Conservation (phyloP, 2,113 vertebrate genomes). For the Coryphaenoides rupestris region DNA sequence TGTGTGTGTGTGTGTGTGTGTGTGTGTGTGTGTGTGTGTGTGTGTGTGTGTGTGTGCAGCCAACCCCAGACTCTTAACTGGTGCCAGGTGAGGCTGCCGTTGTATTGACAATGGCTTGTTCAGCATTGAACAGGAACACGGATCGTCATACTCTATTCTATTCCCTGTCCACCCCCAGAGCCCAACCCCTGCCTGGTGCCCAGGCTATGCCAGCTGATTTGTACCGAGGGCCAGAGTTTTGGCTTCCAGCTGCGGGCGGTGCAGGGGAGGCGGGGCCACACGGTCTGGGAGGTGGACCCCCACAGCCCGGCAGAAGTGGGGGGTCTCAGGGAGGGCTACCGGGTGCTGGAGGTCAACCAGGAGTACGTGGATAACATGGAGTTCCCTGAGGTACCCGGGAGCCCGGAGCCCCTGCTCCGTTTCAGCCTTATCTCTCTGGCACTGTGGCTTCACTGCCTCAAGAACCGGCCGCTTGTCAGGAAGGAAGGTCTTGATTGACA, state of each 20-base stretch:
- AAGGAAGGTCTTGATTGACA: too few species aligned
- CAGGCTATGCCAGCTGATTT: slow-evolving; percentile 79
- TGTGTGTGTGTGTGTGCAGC: too few species aligned
- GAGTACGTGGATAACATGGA: slow-evolving; percentile 72
- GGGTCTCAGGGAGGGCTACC: slow-evolving; percentile 79
- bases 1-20: too few species aligned
- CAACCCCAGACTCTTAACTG: too few species aligned
- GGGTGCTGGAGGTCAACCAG: slow-evolving; percentile 83
- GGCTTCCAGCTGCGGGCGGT: slow-evolving; percentile 79
- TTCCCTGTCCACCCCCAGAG: slow-evolving; percentile 19
- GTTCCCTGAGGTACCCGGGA: slow-evolving; percentile 68
- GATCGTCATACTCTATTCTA: background rate
- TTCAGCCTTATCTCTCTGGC: too few species aligned
- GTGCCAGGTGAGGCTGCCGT: too few species aligned
- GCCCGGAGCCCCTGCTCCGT: background rate
- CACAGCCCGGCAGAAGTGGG: slow-evolving; percentile 79
- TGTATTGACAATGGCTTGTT: too few species aligned
- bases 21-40: too few species aligned
- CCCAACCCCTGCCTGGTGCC: slow-evolving; percentile 43
- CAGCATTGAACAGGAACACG: background rate
- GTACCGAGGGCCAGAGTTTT: slow-evolving; percentile 69
- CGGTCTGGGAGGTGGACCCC: slow-evolving; percentile 70
- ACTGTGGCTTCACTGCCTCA: too few species aligned
- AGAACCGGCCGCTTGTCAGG: too few species aligned
- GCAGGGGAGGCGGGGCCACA: slow-evolving; percentile 51